phyloP scores from a whole-genome alignment of 2,797 vertebrate species.

The Anguilla anguilla region DNA sequence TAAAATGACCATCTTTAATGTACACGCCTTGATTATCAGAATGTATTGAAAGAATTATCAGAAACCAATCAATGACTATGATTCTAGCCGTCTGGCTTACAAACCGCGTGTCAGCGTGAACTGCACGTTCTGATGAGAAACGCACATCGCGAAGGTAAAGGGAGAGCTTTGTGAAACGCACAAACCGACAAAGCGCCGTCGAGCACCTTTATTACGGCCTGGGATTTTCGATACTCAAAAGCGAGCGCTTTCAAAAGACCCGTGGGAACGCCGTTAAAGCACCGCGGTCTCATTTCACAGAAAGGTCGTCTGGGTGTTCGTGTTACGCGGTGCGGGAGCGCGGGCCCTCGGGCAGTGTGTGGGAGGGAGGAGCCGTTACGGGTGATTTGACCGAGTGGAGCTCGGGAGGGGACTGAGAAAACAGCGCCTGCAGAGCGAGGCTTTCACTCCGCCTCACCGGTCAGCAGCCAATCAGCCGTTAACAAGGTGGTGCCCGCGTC shows the following conservation, averaged over 20 bases:
- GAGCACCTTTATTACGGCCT: not conserved
- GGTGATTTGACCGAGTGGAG: slow-evolving; percentile 42
- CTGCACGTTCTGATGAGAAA: too few species aligned
- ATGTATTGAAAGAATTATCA: too few species aligned
- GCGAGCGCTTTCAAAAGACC: not conserved
- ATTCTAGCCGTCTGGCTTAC: too few species aligned
- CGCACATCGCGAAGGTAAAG: too few species aligned
- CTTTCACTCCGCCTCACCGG: slow-evolving; percentile 36
- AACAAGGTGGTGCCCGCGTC: not conserved
- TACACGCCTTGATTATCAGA: too few species aligned
- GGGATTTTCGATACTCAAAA: not conserved
- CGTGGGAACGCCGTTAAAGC: not conserved
- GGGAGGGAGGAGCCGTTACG: not conserved
- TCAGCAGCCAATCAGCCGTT: slow-evolving; percentile 36
- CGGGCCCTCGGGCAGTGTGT: not conserved
- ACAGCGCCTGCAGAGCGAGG: not conserved
- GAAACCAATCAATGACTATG: too few species aligned
- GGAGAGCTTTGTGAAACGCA: too few species aligned
- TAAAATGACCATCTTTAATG: too few species aligned
- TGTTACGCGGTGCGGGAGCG: not conserved
- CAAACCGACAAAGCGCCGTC: not conserved
- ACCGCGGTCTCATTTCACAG: not conserved
- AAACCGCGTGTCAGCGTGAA: too few species aligned
- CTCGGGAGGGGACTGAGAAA: not conserved
- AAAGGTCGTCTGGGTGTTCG: not conserved